phyloP scores from a whole-genome alignment of 2,113 vertebrate species.

The Datnioides undecimradiatus region DNA sequence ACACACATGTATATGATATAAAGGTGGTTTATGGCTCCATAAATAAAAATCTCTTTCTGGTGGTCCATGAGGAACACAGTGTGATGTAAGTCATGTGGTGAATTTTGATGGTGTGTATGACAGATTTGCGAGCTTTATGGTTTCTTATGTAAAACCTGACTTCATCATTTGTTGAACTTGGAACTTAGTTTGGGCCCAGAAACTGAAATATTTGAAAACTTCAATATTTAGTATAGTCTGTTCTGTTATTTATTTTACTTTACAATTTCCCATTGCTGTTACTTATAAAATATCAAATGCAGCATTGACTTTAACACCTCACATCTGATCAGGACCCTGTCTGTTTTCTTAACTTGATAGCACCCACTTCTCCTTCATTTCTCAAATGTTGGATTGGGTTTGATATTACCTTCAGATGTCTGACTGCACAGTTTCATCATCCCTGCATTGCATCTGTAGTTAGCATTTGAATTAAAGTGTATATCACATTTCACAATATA shows the following conservation, averaged over 20 bases:
- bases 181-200: no score
- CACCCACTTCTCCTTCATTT: neutral
- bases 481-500: slow-evolving; percentile 2
- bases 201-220: neutral
- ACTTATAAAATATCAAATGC: neutral
- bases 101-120: slow-evolving; percentile 18
- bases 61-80: neutral
- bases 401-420: slow-evolving; percentile 17
- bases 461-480: neutral
- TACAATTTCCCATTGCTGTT: neutral
- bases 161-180: no score
- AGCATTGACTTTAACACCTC: no score
- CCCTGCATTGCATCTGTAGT: slow-evolving; percentile 10
- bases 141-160: neutral
- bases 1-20: neutral
- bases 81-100: neutral
- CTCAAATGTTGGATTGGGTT: neutral
- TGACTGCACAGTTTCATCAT: slow-evolving; percentile 18
- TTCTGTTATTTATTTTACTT: no score
- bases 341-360: neutral
- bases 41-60: slow-evolving; percentile 8
- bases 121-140: slow-evolving; percentile 22
- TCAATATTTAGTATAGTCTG: no score
- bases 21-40: slow-evolving; percentile 12
- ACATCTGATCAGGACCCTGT: neutral